Evolutionary conservation across 2,797 vertebrate genomes (phyloP), one percentile per base, ranked within the genome.

Genomic region (Mustela erminea): DNA sequence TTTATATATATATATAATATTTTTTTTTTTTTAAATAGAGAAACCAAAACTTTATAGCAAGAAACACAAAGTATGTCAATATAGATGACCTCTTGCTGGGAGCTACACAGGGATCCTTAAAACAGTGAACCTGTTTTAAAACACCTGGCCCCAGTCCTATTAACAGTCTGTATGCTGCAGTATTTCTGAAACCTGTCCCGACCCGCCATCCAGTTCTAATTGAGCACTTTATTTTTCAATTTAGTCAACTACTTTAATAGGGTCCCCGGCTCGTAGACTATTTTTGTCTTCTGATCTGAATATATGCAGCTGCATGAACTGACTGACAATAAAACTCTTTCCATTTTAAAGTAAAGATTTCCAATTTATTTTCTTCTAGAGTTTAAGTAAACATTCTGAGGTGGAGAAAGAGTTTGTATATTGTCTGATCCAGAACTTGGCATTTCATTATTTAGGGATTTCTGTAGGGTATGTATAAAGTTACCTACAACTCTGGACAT

Each of bases 331-430:
- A 96, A 93, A 96, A 87, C 95, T 92, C 49, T 91, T 96, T 94
- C 72, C 82, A 92, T 92, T 97, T 98, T 85, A 95, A 92, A 87
- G 32, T 92, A 87, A 97, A 95, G 23, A 56, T 94, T 96, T 95
- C 81, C 78, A 58, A 95, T 95, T 90, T 95, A 62, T 90, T 95
- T 96, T 92, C 64, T 93, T 90, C 87, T 96, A 32, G 70, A 46
- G 46, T 78, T 95, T 86, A 87, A 83, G 43, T 87, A 82, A 97
- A 93, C 60, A 95, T 89, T 96, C 23, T 80, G 66, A 92, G 13
- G 38, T 32, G 38, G 15, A 9, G 2, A n/a, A 85, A 23, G 15
- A 72, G 11, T 85, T 88, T 80, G 25, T 43, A 29, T 18, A 43
- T 41, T 60, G 4, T 56, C 43, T 96, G 87, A 95, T 92, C 86